These are phyloP conservation scores for Drosophila parthenogenetica DNA, from an alignment of 2,888 invertebrate genomes.

Conservation along the genomic window DNA sequence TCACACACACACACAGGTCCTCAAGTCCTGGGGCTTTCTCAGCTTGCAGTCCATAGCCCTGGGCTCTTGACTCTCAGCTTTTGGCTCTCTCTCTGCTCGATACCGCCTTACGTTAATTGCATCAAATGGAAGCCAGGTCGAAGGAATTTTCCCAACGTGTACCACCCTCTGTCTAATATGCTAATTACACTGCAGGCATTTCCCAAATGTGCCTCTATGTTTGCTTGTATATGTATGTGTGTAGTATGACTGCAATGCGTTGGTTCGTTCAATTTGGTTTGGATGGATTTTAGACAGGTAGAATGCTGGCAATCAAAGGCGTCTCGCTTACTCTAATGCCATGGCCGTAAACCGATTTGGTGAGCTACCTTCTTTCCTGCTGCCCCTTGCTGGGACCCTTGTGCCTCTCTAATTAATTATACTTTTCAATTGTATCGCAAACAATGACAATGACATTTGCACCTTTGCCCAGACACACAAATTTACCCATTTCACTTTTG, in stretches of 20 bases:
- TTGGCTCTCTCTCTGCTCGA: constrained; percentile 29
- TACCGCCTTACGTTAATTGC: constrained; percentile 75
- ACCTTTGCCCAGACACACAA: constrained; percentile 15
- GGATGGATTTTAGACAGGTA: constrained; percentile 54
- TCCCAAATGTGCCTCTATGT: constrained; percentile 13
- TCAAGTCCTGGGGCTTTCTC: neutral
- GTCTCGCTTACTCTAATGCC: constrained; percentile 20
- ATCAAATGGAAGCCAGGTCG: constrained; percentile 62
- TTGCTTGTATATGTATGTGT: constrained; percentile 9
- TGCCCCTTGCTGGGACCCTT: neutral
- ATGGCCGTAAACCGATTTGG: constrained; percentile 48
- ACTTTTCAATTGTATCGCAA: constrained; percentile 76
- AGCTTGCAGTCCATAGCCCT: constrained; percentile 6
- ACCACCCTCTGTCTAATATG: constrained; percentile 66
- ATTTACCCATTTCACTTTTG: constrained; percentile 56
- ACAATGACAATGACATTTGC: constrained; percentile 73
- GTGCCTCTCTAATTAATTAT: constrained; percentile 72
- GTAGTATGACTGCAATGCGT: constrained; percentile 69
- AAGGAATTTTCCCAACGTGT: constrained; percentile 21
- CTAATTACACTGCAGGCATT: constrained; percentile 75
- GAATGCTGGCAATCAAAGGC: constrained; percentile 20
- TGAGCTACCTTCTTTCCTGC: constrained; percentile 23
- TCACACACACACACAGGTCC: constrained; percentile 8
- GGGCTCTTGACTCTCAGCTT: constrained; percentile 20
- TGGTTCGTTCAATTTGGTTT: constrained; percentile 60